These are phyloP conservation scores for Collichthys lucidus DNA, from an alignment of 2,113 vertebrate species.

Conservation along the genomic window DNA sequence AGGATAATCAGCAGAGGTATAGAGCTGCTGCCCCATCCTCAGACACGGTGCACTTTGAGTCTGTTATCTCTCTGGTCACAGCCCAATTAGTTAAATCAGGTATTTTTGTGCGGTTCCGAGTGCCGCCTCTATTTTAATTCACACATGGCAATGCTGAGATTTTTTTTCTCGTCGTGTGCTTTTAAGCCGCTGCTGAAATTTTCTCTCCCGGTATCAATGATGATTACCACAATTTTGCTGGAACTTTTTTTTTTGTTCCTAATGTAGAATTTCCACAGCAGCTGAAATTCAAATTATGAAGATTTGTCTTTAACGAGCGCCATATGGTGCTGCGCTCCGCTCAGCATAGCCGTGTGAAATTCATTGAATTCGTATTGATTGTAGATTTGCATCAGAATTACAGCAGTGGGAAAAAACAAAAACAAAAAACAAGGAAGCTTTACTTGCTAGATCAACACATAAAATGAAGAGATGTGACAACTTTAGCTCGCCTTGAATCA, in stretches of 20 bases:
- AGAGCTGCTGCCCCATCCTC: no score
- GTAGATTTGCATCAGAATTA: neutral
- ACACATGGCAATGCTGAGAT: neutral
- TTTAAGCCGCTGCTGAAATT: neutral
- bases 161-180: no score
- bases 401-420: neutral
- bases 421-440: neutral
- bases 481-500: neutral
- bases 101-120: no score
- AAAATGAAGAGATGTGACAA: neutral
- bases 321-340: neutral
- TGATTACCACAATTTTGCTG: neutral
- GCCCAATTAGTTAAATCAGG: no score
- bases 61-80: no score
- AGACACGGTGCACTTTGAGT: no score
- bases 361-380: constrained; percentile 3
- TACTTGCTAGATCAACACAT: neutral
- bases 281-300: neutral
- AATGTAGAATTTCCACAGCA: neutral
- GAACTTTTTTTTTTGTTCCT: neutral
- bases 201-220: neutral
- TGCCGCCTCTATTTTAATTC: neutral
- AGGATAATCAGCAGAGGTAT: neutral
- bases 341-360: neutral
- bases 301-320: neutral